Base-by-base conservation (phyloP, 2,113 vertebrate species). In the Pteruthius melanotis region DNA sequence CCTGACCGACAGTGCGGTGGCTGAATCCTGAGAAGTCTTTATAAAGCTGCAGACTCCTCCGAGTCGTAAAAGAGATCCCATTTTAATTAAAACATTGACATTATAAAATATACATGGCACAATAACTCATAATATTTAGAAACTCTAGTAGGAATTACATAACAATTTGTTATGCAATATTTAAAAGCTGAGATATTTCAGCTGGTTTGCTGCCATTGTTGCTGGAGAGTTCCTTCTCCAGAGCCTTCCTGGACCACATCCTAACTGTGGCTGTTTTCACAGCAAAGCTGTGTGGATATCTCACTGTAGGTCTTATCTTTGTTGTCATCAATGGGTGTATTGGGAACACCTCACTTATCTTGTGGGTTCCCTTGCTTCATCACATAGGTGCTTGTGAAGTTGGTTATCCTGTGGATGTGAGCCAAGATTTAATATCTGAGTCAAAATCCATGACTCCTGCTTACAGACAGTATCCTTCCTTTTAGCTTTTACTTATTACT, bases 1-100 rank as follows among this genome's bases (percentile, higher is more conserved):
- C 40, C 54, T 2, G 17, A 72, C 47, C 0, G 0, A 6, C 3
- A n/a, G 30, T 7, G 19, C 0, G 0, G 42, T 50, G 42, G 4
- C 42, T 85, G 71, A 60, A 78, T 86, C 44, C 31, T 64, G 19
- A 40, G 69, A 26, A 33, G 11, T 59, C 37, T 20, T 23, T 60
- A 52, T 30, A 60, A 94, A 95, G 64, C 44, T 87, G 19, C 56
- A 63, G 42, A 56, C 28, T 90, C 44, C 64, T 88, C 27, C 0
- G 11, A 70, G 27, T 63, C 54, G 24, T 91, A 78, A 86, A 59
- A 52, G 74, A 77, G 59, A 83, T 78, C 47, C n/a, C 28, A 49
- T 89, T 86, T 94, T 83, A 93, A 78, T 77, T 91, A 77, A 80
- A 93, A 37, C 47, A 42, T 76, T 71, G 61, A 40, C 3, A 5